Percentiles rank a stretch among this genome's conserved stretches.
phyloP scores from a whole-genome alignment of 2,888 invertebrate genomes.

The Beris chalybata region DNA sequence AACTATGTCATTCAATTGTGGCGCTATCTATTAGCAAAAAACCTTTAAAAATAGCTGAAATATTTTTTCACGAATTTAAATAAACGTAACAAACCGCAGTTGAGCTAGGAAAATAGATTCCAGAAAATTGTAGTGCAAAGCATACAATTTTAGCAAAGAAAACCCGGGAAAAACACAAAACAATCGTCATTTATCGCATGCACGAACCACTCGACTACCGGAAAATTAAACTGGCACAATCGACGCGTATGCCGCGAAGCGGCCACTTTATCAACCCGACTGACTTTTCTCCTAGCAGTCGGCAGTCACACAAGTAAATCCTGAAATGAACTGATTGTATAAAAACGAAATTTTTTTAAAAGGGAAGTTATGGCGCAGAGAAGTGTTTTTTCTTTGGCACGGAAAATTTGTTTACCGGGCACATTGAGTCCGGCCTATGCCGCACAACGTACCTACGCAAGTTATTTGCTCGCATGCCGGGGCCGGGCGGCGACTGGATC shows the following conservation, averaged over 20 bases:
- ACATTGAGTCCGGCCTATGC: slow-evolving; percentile 20
- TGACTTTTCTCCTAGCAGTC: slow-evolving; percentile 16
- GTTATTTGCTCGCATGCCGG: slow-evolving; percentile 23
- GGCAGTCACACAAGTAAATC: slow-evolving; percentile 11
- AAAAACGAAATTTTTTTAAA: slow-evolving; percentile 10
- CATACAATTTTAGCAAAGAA: no score
- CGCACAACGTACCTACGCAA: slow-evolving; percentile 17
- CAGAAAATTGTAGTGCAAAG: no score
- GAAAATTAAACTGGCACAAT: not conserved
- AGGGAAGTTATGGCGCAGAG: slow-evolving; percentile 35
- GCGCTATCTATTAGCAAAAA: no score
- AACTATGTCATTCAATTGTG: no score
- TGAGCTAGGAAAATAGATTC: no score
- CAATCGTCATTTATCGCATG: no score
- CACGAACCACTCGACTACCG: no score
- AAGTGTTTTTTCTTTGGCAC: slow-evolving; percentile 32
- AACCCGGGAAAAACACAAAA: no score
- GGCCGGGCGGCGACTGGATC: slow-evolving; percentile 4
- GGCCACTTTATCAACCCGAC: not conserved
- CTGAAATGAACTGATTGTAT: slow-evolving; percentile 20
- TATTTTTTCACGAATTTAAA: no score
- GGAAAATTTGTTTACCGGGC: slow-evolving; percentile 28
- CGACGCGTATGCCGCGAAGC: not conserved
- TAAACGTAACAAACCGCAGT: no score
- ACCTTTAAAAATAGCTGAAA: no score